Evolutionary conservation across 1,140 invertebrate species (phyloP), one percentile per base, ranked within the genome.

Genomic region (Mesaphorura yosii): DNA sequence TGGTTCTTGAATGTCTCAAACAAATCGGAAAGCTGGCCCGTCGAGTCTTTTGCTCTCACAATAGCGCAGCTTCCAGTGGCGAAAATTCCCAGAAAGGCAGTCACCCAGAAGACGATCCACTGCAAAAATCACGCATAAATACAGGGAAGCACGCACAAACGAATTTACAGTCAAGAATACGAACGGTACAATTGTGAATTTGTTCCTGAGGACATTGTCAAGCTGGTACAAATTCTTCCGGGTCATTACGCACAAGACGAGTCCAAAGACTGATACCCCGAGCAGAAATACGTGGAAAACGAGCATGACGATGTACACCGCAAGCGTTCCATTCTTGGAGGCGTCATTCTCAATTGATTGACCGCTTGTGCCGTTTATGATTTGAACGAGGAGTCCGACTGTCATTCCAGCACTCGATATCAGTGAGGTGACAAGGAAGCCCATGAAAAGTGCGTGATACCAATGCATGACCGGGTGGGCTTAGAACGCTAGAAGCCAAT

Each of bases 181-280:
- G n/a, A n/a, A n/a, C n/a, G n/a, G n/a, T n/a, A n/a, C n/a, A n/a
- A n/a, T n/a, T n/a, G n/a, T n/a, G n/a, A n/a, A n/a, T n/a, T n/a
- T n/a, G n/a, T n/a, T n/a, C n/a, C n/a, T n/a, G n/a, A n/a, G n/a
- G n/a, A n/a, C n/a, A n/a, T n/a, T n/a, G 48, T 60, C 58, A 26
- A 60, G 23, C 55, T 60, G 58, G 29, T 51, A 53, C 38, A 57
- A 57, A 48, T 60, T 60, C 44, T 41, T 19, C 58, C 58, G 57
- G 1, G 48, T 46, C 14, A 26, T 44, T 23, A 60, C 53, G 25
- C 46, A 31, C 19, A 60, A 19, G 15, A 51, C 23, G 14, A 51
- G 14, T 29, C 54, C 58, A 48, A 47, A 57, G 7, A 51, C 23
- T 7, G 27, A 29, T 3, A 34, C 12, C 6, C 14, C n/a, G 14